Evolutionary conservation across 1,140 invertebrate genomes (phyloP).

Genomic region (Dysdera silvatica): DNA sequence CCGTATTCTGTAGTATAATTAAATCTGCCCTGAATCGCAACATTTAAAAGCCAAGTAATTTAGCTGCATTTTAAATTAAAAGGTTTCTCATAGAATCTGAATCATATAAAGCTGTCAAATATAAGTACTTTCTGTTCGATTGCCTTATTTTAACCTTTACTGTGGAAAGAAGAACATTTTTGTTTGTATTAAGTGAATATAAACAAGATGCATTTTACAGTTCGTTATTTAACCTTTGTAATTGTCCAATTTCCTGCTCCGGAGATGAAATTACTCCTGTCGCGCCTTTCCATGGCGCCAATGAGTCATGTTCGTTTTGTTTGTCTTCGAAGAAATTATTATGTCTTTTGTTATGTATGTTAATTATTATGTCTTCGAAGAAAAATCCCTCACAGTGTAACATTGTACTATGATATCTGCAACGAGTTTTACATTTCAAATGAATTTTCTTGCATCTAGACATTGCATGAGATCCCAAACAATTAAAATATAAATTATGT

Average conservation of each 20-base stretch:
- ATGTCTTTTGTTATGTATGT: too few species aligned
- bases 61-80: neutral
- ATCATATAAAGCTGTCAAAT: neutral
- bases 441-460: neutral
- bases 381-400: too few species aligned
- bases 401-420: too few species aligned
- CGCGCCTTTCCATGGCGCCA: too few species aligned
- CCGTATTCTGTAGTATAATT: too few species aligned
- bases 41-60: slow-evolving; percentile 6
- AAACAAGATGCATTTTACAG: neutral
- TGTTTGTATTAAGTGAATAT: neutral
- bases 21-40: neutral
- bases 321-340: too few species aligned
- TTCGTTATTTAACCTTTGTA: too few species aligned
- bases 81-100: neutral
- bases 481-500: neutral
- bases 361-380: too few species aligned
- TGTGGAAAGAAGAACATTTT: neutral
- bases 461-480: neutral
- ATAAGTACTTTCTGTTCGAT: neutral
- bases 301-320: too few species aligned
- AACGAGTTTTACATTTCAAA: neutral
- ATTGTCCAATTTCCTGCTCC: too few species aligned
- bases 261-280: too few species aligned
- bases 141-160: neutral